Evolutionary conservation across 2,797 vertebrate genomes (phyloP).

Genomic region (Onychomys torridus): DNA sequence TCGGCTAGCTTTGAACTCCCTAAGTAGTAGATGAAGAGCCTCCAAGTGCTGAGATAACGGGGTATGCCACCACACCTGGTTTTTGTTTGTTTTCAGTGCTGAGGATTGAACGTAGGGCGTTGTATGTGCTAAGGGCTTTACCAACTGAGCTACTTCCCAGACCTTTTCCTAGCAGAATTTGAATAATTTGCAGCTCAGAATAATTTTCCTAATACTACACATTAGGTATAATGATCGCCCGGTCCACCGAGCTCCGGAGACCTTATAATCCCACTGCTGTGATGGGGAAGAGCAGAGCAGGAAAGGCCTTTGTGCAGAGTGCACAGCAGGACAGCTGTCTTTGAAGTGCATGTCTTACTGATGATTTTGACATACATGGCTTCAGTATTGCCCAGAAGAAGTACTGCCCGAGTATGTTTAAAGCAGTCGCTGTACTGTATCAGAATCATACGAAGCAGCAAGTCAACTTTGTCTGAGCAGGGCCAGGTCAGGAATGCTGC

Average conservation of each 20-base stretch:
- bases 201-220: slow-evolving; percentile 5
- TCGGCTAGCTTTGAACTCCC: background rate
- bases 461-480: background rate
- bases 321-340: background rate
- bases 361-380: background rate
- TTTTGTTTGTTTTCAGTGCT: background rate
- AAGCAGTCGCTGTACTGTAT: background rate
- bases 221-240: background rate
- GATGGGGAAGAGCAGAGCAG: background rate
- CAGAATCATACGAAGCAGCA: background rate
- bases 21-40: background rate
- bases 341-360: slow-evolving; percentile 4
- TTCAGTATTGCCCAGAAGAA: background rate
- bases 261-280: background rate
- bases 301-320: too few species aligned
- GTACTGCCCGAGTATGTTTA: background rate
- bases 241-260: background rate
- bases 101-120: background rate
- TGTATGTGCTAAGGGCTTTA: background rate
- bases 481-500: background rate
- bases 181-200: slow-evolving; percentile 44
- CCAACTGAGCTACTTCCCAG: background rate
- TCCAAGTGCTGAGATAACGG: background rate
- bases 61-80: background rate
- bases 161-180: background rate